These are phyloP conservation scores for Bacillus rossius DNA, from an alignment of 1,140 invertebrate genomes.

Conservation along the genomic window DNA sequence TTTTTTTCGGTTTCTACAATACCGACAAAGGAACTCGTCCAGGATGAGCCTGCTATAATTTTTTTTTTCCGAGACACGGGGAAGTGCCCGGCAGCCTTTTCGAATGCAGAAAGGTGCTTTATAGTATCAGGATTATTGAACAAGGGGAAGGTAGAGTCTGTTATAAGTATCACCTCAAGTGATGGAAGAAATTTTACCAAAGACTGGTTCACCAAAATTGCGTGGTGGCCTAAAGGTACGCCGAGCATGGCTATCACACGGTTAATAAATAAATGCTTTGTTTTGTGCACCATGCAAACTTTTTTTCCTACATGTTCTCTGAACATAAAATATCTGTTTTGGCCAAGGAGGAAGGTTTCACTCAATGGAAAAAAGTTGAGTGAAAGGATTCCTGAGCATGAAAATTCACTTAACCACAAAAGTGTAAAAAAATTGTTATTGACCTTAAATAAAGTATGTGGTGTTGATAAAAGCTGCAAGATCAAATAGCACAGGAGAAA, in stretches of 20 bases:
- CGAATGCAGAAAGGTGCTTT: conserved; percentile 7
- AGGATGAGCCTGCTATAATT: neutral
- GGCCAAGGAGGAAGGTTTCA: conserved; percentile 6
- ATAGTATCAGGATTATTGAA: conserved; percentile 7
- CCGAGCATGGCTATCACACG: neutral
- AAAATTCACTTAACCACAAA: conserved; percentile 16
- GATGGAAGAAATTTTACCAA: conserved; percentile 10
- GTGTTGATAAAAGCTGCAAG: conserved; percentile 16
- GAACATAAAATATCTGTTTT: conserved; percentile 11
- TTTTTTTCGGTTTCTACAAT: neutral
- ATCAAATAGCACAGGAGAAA: conserved; percentile 8
- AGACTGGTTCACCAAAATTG: conserved; percentile 5
- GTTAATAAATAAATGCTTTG: conserved; percentile 1
- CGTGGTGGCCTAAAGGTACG: neutral
- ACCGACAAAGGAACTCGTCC: neutral
- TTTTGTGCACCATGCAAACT: conserved; percentile 4
- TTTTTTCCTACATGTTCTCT: neutral
- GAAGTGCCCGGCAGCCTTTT: conserved; percentile 2
- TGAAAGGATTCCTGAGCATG: conserved; percentile 14
- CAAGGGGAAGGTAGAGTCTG: neutral
- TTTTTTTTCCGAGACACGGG: neutral
- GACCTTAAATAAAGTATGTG: conserved; percentile 2
- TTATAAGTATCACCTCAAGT: conserved; percentile 3
- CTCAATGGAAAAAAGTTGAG: conserved; percentile 14
- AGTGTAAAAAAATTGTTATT: conserved; percentile 13